phyloP scores from a whole-genome alignment of 1,140 invertebrate genomes.

The Dendroctonus ponderosae region DNA sequence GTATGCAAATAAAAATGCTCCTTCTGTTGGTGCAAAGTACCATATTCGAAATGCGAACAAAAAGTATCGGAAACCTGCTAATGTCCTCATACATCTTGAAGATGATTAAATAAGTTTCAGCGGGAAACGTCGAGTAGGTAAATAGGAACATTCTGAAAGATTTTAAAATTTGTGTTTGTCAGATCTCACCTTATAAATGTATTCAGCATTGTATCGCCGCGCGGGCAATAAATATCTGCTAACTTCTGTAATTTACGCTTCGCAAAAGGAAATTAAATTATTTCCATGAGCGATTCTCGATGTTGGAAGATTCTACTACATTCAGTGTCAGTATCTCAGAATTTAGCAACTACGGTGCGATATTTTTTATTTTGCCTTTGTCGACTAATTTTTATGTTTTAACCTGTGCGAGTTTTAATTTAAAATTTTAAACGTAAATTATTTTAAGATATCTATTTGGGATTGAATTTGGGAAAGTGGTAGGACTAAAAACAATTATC shows the following conservation, averaged over 20 bases:
- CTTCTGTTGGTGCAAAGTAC: background rate
- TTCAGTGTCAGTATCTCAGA: no score
- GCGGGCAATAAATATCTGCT: constrained; percentile 46
- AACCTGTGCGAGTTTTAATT: no score
- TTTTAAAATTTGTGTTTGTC: constrained; percentile 51
- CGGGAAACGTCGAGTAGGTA: constrained; percentile 44
- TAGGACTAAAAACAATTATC: no score
- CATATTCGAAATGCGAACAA: constrained; percentile 12
- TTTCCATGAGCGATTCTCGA: constrained; percentile 13
- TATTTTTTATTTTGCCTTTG: no score
- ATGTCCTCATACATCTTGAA: constrained; percentile 37
- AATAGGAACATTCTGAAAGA: constrained; percentile 48
- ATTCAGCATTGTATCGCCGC: constrained; percentile 47
- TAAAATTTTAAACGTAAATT: no score
- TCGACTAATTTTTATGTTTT: no score
- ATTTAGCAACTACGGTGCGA: no score
- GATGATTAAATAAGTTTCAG: constrained; percentile 43
- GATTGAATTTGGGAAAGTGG: no score
- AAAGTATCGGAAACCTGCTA: constrained; percentile 11
- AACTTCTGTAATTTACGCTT: constrained; percentile 47
- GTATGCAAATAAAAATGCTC: constrained; percentile 4
- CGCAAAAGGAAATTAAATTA: constrained; percentile 43
- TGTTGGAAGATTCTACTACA: no score
- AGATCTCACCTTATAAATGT: constrained; percentile 51
- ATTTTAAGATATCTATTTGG: no score